These are phyloP conservation scores for Mylabris phalerata DNA, from an alignment of 1,140 invertebrate species.

Conservation along the genomic window DNA sequence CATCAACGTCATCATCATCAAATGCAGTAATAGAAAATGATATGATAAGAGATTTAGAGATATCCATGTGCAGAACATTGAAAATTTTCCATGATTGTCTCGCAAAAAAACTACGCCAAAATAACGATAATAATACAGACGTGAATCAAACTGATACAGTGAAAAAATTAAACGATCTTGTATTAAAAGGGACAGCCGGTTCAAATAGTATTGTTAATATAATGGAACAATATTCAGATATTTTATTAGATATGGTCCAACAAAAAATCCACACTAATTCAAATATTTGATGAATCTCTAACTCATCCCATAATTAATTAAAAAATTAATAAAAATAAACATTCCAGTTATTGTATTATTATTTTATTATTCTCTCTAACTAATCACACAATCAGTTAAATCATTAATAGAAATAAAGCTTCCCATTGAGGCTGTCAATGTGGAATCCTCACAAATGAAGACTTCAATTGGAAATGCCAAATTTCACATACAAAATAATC, in stretches of 20 bases:
- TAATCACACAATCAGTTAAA: too few species aligned
- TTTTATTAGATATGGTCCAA: constrained; percentile 55
- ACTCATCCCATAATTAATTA: too few species aligned
- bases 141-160: constrained; percentile 39
- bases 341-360: too few species aligned
- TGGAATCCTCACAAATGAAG: too few species aligned
- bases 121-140: constrained; percentile 30
- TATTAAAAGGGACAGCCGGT: constrained; percentile 40
- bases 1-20: too few species aligned
- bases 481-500: too few species aligned
- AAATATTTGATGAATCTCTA: constrained; percentile 30
- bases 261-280: constrained; percentile 48
- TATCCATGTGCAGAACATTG: constrained; percentile 49
- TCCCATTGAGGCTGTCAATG: too few species aligned
- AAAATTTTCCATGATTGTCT: constrained; percentile 45
- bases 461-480: too few species aligned
- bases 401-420: too few species aligned
- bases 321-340: too few species aligned
- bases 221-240: constrained; percentile 60
- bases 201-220: constrained; percentile 51
- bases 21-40: too few species aligned
- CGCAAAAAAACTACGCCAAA: constrained; percentile 34
- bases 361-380: too few species aligned
- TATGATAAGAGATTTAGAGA: constrained; percentile 32
- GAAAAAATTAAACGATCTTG: constrained; percentile 39